Base-by-base conservation (phyloP, 2,113 vertebrate species). In the Halcyon malimbica region DNA sequence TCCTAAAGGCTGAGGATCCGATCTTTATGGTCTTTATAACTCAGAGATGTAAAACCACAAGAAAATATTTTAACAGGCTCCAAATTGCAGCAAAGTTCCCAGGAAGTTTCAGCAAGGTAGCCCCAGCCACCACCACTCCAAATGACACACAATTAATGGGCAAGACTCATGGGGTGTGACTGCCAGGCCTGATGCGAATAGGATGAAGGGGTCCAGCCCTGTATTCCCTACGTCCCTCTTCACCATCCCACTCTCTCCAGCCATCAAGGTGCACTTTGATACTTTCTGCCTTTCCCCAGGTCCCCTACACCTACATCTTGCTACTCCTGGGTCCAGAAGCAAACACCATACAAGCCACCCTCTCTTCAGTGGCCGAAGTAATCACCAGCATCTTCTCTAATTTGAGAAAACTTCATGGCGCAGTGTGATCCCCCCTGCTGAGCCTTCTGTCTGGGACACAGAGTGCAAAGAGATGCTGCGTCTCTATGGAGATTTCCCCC, bases 41-140 rank as follows among this genome's bases (percentile, higher is more conserved):
- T 93, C 67, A 83, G 69, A 71, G 39, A 51, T 16, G 10, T 85
- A 94, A 95, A 89, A 44, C 7, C 10, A 80, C 33, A 83, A 53
- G 33, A 85, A 82, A 93, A 60, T 79, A 79, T 86, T 88, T 91
- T 81, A 88, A 71, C 64, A 50, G 25, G 16, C 57, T 75, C 51
- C 8, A 26, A 53, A 68, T 77, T 64, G 82, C 62, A 50, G 60
- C 18, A 16, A 63, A 59, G 10, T 62, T 33, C 29, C 5, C 41
- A 37, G 39, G 11, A 74, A 86, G 3, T 24, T 67, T 90, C 68
- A 81, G 42, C 46, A 80, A 44, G 39, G 46, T 65, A 51, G 8
- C 51, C 10, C 31, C 16, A 86, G 29, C 18, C 33, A 73, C 29
- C 16, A 33, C 7, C 12, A 75, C 15, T 11, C 16, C 28, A 69